A percentile compares a stretch with the other conserved stretches of the same genome.
Conservation (phyloP, 2,797 vertebrate species). For the Pempheris klunzingeri region DNA sequence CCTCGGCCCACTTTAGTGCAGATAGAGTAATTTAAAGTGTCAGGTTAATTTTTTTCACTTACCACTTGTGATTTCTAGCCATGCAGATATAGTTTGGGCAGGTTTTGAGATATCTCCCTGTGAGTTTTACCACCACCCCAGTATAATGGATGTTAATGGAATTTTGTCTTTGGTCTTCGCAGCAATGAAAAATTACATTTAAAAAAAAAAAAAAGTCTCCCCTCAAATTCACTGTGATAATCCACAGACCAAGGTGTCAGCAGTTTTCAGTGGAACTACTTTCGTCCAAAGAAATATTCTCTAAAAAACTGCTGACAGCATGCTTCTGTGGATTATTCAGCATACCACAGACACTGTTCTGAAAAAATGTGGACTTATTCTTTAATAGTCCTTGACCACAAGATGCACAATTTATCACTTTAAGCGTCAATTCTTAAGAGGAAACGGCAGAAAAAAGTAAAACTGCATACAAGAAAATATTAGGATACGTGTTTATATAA, state of each 20-base stretch:
- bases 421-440: neutral
- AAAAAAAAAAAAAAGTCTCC: neutral
- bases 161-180: slow-evolving; percentile 2
- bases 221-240: slow-evolving; percentile 20
- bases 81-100: neutral
- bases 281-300: neutral
- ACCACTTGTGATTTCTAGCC: neutral
- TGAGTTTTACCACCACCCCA: neutral
- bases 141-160: slow-evolving; percentile 4
- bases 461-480: slow-evolving; percentile 11
- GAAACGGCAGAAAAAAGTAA: neutral
- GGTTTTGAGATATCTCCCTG: neutral
- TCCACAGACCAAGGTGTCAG: slow-evolving; percentile 20
- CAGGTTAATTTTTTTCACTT: neutral
- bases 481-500: neutral
- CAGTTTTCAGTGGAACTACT: slow-evolving; percentile 8
- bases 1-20: slow-evolving; percentile 1
- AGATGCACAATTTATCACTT: neutral
- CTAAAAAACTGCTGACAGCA: slow-evolving; percentile 3
- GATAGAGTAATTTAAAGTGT: neutral
- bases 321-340: slow-evolving; percentile 13
- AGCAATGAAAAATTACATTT: slow-evolving; percentile 1
- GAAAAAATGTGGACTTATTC: neutral
- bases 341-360: neutral
- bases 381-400: neutral